phyloP scores from a whole-genome alignment of 2,113 vertebrate species.

The Prietella phreatophila region DNA sequence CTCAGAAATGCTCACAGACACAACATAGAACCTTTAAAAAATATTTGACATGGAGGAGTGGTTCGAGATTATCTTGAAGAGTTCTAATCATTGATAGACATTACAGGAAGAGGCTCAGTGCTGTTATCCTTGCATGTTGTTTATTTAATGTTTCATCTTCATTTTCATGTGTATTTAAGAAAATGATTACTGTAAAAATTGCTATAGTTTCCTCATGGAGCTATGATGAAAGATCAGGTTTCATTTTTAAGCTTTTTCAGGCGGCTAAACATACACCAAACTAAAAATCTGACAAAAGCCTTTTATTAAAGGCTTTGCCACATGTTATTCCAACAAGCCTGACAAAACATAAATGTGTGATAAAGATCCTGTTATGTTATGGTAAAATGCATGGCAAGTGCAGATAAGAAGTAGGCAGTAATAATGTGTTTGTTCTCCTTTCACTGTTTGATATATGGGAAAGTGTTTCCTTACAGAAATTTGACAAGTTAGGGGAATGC shows the following conservation, averaged over 20 bases:
- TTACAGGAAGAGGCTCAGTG: neutral
- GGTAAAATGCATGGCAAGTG: slow-evolving; percentile 16
- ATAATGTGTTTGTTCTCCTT: slow-evolving; percentile 7
- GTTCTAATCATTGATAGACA: neutral
- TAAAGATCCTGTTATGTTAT: slow-evolving; percentile 26
- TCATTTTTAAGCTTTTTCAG: neutral
- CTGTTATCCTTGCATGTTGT: neutral
- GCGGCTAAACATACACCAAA: neutral
- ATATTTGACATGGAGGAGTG: neutral
- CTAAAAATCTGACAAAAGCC: neutral
- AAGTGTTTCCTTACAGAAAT: neutral
- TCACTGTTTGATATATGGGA: slow-evolving; percentile 9
- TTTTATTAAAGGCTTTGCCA: neutral
- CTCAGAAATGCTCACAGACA: neutral
- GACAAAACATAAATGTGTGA: slow-evolving; percentile 44
- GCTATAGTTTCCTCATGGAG: neutral
- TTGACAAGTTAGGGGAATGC: slow-evolving; percentile 2
- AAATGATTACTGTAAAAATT: neutral
- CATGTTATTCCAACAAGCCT: slow-evolving; percentile 28
- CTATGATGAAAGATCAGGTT: neutral
- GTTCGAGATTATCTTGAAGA: neutral
- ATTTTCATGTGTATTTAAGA: neutral
- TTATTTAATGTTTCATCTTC: neutral
- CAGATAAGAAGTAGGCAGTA: slow-evolving; percentile 22
- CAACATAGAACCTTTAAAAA: neutral